Evolutionary conservation across 2,113 vertebrate species (phyloP).

Genomic region (Dinomys branickii): DNA sequence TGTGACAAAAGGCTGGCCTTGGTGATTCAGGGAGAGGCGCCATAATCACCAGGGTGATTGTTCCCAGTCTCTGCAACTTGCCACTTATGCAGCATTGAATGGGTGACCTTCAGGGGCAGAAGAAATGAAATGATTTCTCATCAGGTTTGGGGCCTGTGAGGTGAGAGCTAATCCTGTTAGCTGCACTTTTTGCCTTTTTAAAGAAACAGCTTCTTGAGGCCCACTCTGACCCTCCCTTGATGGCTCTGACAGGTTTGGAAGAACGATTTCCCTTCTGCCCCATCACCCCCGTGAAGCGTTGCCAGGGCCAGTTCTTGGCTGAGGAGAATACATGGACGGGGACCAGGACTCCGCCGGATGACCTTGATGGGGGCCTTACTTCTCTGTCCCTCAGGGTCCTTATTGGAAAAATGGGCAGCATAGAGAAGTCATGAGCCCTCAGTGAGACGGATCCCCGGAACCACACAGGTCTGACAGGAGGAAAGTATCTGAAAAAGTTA

Average conservation of each 20-base stretch:
- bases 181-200: conserved; percentile 63
- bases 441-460: background rate
- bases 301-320: background rate
- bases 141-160: background rate
- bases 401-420: background rate
- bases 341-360: background rate
- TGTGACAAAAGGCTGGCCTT: background rate
- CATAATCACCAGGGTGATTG: background rate
- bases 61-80: background rate
- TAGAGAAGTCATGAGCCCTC: background rate
- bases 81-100: background rate
- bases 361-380: background rate
- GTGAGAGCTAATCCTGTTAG: conserved; percentile 68
- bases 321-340: background rate
- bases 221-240: conserved; percentile 46
- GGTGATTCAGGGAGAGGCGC: background rate
- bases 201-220: conserved; percentile 44
- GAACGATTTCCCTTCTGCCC: background rate
- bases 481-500: background rate
- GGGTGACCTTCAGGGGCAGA: conserved; percentile 43
- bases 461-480: background rate
- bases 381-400: background rate
- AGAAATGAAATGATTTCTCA: conserved; percentile 65
- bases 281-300: background rate
- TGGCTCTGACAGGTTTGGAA: conserved; percentile 5